Conservation (phyloP, 2,888 invertebrate genomes). For the Melitaea athalia region DNA sequence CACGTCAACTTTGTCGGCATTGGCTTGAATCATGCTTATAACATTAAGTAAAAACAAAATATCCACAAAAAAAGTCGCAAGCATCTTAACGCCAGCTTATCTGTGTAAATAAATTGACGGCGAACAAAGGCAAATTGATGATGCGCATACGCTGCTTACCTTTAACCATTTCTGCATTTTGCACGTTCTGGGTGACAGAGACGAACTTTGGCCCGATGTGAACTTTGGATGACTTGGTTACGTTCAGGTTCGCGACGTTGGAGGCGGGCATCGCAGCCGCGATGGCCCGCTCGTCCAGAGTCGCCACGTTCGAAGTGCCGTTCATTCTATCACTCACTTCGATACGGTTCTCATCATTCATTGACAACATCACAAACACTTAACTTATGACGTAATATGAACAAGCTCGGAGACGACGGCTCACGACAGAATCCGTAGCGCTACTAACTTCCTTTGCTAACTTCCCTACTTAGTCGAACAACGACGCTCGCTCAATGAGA, state of each 20-base stretch:
- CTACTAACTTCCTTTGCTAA: constrained; percentile 56
- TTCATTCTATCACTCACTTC: constrained; percentile 37
- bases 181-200: constrained; percentile 67
- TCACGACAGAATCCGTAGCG: constrained; percentile 47
- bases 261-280: constrained; percentile 49
- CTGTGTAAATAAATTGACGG: constrained; percentile 13
- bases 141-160: constrained; percentile 53
- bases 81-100: constrained; percentile 5
- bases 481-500: neutral
- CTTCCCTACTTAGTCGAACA: constrained; percentile 26
- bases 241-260: constrained; percentile 56
- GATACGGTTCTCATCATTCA: constrained; percentile 41
- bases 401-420: constrained; percentile 47
- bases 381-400: constrained; percentile 46
- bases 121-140: constrained; percentile 13
- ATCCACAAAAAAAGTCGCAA: constrained; percentile 2
- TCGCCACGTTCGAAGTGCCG: constrained; percentile 50
- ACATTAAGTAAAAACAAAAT: neutral
- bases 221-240: constrained; percentile 61
- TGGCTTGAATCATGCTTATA: neutral
- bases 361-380: constrained; percentile 53
- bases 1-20: neutral
- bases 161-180: constrained; percentile 69
- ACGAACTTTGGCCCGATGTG: constrained; percentile 71
- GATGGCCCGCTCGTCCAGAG: constrained; percentile 51